Conservation (phyloP, 2,797 vertebrate genomes). For the Phrynocephalus guinanensis region DNA sequence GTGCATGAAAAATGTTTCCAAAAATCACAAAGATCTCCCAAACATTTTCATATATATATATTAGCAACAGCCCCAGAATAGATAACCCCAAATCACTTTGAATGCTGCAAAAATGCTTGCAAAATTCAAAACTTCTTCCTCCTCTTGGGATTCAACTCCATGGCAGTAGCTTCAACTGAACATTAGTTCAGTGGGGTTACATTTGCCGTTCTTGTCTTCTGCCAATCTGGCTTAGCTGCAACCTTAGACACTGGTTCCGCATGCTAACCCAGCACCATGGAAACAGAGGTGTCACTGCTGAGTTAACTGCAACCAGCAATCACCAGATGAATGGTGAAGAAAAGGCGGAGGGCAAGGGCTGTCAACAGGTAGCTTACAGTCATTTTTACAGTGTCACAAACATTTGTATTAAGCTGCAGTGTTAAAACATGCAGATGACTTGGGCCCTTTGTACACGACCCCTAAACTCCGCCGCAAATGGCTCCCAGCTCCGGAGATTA, state of each 20-base stretch:
- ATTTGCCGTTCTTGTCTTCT: not conserved
- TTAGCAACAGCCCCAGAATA: not conserved
- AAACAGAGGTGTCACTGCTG: constrained; percentile 64
- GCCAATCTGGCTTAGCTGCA: constrained; percentile 46
- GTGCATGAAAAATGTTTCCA: not conserved
- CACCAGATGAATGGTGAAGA: constrained; percentile 66
- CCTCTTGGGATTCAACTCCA: not conserved
- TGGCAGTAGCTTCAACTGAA: not conserved
- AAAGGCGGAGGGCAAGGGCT: constrained; percentile 66
- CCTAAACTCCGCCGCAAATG: too few relatives aligned
- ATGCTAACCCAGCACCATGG: constrained; percentile 73
- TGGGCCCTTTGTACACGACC: too few relatives aligned
- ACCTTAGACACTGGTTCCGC: constrained; percentile 61
- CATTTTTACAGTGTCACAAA: constrained; percentile 52
- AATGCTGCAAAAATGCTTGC: not conserved
- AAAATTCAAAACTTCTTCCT: not conserved
- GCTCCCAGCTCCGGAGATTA: too few relatives aligned
- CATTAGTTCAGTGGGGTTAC: not conserved
- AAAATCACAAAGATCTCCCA: not conserved
- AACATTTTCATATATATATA: not conserved
- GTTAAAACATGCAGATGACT: constrained; percentile 49
- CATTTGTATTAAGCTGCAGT: constrained; percentile 35
- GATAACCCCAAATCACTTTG: not conserved
- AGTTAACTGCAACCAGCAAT: constrained; percentile 56
- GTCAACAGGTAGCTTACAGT: constrained; percentile 65